A percentile compares a stretch with the other conserved stretches of the same genome.
Evolutionary conservation across 1,140 invertebrate species (phyloP).

Genomic region (Drosophila teissieri): DNA sequence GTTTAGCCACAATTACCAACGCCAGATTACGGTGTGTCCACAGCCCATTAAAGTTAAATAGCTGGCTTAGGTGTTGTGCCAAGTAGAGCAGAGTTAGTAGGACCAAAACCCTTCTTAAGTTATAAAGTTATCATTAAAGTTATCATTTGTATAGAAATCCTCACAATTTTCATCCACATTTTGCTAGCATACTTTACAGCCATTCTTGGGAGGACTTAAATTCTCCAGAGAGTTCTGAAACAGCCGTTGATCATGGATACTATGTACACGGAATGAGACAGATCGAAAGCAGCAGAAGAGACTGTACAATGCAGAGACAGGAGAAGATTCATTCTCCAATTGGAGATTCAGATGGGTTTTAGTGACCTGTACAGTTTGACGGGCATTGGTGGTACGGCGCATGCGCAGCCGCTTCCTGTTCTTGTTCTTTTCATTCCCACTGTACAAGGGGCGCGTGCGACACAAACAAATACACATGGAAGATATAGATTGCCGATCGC

Average conservation of each 20-base stretch:
- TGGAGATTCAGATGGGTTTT: too few relatives aligned
- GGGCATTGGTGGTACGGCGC: conserved; percentile 30
- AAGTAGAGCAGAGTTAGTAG: conserved; percentile 4
- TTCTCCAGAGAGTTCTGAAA: background rate
- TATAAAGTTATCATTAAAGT: background rate
- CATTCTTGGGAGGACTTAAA: background rate
- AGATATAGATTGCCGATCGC: conserved; percentile 15
- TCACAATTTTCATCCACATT: background rate
- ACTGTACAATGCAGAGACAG: background rate
- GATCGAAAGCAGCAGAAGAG: background rate
- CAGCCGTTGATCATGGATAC: background rate
- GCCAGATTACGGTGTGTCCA: background rate
- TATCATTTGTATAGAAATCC: too few relatives aligned
- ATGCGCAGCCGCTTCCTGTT: conserved; percentile 50
- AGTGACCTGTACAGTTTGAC: conserved; percentile 44
- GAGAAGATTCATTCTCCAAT: too few relatives aligned
- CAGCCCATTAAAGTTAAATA: conserved; percentile 2
- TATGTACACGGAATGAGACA: conserved; percentile 14
- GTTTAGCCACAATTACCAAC: conserved; percentile 28
- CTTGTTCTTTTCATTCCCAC: conserved; percentile 31
- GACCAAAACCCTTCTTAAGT: background rate
- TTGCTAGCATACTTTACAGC: background rate
- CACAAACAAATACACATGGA: conserved; percentile 42
- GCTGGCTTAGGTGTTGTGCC: background rate
- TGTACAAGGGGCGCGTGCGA: conserved; percentile 66